A percentile compares a stretch with the other conserved stretches of the same genome.
Evolutionary conservation across 2,888 invertebrate species (phyloP).

Genomic region (Nasonia oneida): DNA sequence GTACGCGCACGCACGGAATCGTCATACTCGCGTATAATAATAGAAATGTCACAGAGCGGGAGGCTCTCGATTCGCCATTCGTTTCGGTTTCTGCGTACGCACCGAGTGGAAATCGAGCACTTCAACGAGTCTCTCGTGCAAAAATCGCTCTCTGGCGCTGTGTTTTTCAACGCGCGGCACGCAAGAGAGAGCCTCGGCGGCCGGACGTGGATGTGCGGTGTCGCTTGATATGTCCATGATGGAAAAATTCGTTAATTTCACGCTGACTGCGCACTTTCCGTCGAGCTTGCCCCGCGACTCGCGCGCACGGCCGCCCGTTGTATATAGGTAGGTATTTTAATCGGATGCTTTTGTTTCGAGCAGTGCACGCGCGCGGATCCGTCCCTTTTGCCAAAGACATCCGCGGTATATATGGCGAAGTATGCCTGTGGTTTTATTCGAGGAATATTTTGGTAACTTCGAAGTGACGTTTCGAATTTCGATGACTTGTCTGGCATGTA

Average conservation of each 20-base stretch:
- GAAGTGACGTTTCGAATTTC: too few relatives aligned
- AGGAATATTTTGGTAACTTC: too few relatives aligned
- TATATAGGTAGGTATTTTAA: neutral
- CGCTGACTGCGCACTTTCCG: conserved; percentile 68
- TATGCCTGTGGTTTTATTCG: neutral
- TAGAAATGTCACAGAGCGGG: neutral
- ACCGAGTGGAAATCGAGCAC: conserved; percentile 44
- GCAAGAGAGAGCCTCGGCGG: neutral
- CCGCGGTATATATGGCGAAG: neutral
- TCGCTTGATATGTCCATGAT: conserved; percentile 70
- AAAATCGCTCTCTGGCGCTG: conserved; percentile 27
- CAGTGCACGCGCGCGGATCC: neutral
- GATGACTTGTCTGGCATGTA: too few relatives aligned
- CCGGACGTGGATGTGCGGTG: conserved; percentile 43
- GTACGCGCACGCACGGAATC: neutral
- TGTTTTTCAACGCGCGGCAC: conserved; percentile 37
- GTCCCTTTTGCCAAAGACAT: neutral
- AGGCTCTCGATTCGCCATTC: conserved; percentile 15
- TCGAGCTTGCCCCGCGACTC: conserved; percentile 44
- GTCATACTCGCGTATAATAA: neutral
- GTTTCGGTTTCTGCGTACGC: conserved; percentile 27
- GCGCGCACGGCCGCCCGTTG: neutral
- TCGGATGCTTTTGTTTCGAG: conserved; percentile 21
- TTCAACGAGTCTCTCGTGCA: conserved; percentile 25
- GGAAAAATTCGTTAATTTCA: conserved; percentile 75